Evolutionary conservation across 2,888 invertebrate species (phyloP).

Genomic region (Ormyrus nitidulus): DNA sequence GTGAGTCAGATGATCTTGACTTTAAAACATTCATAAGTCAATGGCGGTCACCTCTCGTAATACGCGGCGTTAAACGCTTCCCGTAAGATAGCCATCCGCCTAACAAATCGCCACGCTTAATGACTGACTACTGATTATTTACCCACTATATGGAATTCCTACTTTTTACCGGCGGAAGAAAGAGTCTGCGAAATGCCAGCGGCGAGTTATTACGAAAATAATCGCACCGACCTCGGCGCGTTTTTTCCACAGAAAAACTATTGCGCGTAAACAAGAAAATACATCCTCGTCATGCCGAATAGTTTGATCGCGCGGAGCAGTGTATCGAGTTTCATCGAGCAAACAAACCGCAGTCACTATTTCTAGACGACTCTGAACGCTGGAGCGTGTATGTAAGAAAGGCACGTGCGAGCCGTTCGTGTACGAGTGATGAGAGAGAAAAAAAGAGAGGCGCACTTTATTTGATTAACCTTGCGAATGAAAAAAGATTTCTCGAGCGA

Average conservation of each 20-base stretch:
- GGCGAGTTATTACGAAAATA: constrained; percentile 13
- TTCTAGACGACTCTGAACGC: constrained; percentile 25
- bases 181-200: not conserved
- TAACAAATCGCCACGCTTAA: not conserved
- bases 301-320: constrained; percentile 12
- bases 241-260: constrained; percentile 13
- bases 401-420: too few species aligned
- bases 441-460: constrained; percentile 18
- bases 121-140: constrained; percentile 1
- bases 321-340: constrained; percentile 34
- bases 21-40: constrained; percentile 8
- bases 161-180: not conserved
- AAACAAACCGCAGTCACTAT: constrained; percentile 37
- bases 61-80: constrained; percentile 4
- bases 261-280: not conserved
- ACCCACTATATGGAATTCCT: constrained; percentile 3
- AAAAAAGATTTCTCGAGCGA: constrained; percentile 32
- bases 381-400: not conserved
- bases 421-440: not conserved
- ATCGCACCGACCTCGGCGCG: not conserved
- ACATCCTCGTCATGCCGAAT: constrained; percentile 10
- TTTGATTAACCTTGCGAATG: constrained; percentile 47
- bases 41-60: not conserved
- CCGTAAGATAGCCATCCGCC: constrained; percentile 3
- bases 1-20: constrained; percentile 27